Conservation (phyloP, 1,140 invertebrate species). For the Ceratosolen solmsi region DNA sequence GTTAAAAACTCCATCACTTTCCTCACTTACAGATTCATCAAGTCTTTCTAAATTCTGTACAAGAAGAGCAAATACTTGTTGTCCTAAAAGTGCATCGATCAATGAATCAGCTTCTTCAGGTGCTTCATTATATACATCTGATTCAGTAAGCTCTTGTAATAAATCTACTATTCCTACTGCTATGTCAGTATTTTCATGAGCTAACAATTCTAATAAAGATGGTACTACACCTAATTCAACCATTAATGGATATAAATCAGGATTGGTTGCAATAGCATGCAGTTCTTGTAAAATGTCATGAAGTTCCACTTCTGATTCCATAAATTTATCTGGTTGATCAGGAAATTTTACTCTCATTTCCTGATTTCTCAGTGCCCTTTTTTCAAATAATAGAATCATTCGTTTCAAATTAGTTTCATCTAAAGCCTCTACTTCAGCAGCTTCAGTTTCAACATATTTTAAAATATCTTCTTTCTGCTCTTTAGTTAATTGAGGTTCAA, state of each 20-base stretch:
- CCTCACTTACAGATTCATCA: slow-evolving; percentile 95
- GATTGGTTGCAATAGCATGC: slow-evolving; percentile 94
- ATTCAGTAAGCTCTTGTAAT: slow-evolving; percentile 94
- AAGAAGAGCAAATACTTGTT: slow-evolving; percentile 92
- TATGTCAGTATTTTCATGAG: slow-evolving; percentile 98
- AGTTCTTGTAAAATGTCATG: slow-evolving; percentile 95
- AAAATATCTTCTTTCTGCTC: slow-evolving; percentile 87
- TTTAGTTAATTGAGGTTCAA: slow-evolving; percentile 79
- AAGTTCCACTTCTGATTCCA: slow-evolving; percentile 98
- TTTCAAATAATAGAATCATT: slow-evolving; percentile 94
- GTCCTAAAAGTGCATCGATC: slow-evolving; percentile 86
- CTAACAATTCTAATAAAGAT: slow-evolving; percentile 92
- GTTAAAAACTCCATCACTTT: slow-evolving; percentile 97
- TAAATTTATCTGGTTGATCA: slow-evolving; percentile 96
- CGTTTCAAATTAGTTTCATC: slow-evolving; percentile 92
- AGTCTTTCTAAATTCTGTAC: slow-evolving; percentile 95
- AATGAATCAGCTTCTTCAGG: slow-evolving; percentile 85
- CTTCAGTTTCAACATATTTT: slow-evolving; percentile 87
- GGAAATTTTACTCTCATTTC: slow-evolving; percentile 99
- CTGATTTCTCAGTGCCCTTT: slow-evolving; percentile 94
- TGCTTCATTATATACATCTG: slow-evolving; percentile 95
- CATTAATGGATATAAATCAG: slow-evolving; percentile 93
- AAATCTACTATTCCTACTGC: slow-evolving; percentile 87
- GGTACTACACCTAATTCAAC: slow-evolving; percentile 92
- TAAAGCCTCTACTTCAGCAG: slow-evolving; percentile 85